These are phyloP conservation scores for Otis tarda DNA, from an alignment of 2,113 vertebrate genomes.

Conservation along the genomic window DNA sequence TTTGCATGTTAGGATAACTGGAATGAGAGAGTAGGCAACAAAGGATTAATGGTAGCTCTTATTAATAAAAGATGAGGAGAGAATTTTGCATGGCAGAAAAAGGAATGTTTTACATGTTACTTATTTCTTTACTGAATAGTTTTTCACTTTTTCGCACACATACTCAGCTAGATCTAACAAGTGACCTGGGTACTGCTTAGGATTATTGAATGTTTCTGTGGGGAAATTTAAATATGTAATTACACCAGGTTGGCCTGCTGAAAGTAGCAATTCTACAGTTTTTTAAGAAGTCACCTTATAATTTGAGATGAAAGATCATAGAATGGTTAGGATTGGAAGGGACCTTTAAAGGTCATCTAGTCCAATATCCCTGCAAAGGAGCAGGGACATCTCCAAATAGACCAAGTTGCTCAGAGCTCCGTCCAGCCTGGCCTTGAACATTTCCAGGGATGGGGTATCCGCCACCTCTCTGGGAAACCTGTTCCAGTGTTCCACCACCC, in stretches of 20 bases:
- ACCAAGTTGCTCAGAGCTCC: too few relatives aligned
- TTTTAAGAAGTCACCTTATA: background rate
- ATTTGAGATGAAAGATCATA: background rate
- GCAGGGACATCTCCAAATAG: too few relatives aligned
- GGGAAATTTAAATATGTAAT: background rate
- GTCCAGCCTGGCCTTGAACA: too few relatives aligned
- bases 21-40: background rate
- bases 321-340: too few relatives aligned
- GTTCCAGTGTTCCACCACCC: too few relatives aligned
- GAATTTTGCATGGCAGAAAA: background rate
- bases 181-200: background rate
- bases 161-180: background rate
- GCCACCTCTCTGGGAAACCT: too few relatives aligned
- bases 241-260: background rate
- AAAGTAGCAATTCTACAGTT: background rate
- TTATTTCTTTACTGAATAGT: background rate
- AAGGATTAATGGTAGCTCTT: fast-evolving
- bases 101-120: background rate
- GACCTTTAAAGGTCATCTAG: too few relatives aligned
- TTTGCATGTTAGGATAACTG: background rate
- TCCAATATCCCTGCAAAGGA: too few relatives aligned
- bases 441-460: too few relatives aligned
- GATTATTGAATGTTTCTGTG: background rate
- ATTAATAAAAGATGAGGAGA: background rate
- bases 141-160: background rate